phyloP scores from a whole-genome alignment of 2,113 vertebrate species.

The Bostrychus sinensis region DNA sequence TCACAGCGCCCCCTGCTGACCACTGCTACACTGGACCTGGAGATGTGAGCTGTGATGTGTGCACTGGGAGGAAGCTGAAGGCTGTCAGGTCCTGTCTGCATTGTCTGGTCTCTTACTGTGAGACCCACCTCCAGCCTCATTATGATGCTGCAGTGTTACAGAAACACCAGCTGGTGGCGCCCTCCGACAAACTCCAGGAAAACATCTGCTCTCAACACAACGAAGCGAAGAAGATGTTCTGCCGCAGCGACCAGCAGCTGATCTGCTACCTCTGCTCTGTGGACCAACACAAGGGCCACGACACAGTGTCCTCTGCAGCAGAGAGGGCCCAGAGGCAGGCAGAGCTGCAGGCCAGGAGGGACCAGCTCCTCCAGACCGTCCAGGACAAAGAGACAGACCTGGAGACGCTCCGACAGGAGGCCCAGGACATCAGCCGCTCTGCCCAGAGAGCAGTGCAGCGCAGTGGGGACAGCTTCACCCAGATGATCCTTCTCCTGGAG shows the following conservation, averaged over 20 bases:
- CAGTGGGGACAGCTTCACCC: conserved; percentile 1
- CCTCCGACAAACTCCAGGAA: conserved; percentile 1
- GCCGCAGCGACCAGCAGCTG: neutral
- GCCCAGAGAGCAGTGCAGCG: neutral
- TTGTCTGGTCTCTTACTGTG: conserved; percentile 6
- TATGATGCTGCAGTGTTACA: neutral
- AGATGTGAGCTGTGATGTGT: conserved; percentile 7
- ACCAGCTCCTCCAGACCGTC: neutral
- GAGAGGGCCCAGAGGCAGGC: neutral
- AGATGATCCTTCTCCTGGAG: neutral
- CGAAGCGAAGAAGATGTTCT: neutral
- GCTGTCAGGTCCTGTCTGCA: conserved; percentile 2
- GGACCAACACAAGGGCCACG: neutral
- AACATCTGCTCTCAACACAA: conserved; percentile 3
- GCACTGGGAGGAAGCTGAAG: conserved; percentile 6
- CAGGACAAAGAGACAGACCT: conserved; percentile 1
- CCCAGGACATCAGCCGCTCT: conserved; percentile 3
- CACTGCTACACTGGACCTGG: neutral
- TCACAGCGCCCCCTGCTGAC: conserved; percentile 4
- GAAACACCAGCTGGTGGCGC: conserved; percentile 5
- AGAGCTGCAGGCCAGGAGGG: neutral
- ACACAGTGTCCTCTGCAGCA: neutral
- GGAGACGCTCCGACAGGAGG: neutral
- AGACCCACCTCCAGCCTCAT: conserved; percentile 1
- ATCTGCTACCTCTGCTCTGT: neutral